Evolutionary conservation across 2,113 vertebrate genomes (phyloP).

Genomic region (Carassius carassius): DNA sequence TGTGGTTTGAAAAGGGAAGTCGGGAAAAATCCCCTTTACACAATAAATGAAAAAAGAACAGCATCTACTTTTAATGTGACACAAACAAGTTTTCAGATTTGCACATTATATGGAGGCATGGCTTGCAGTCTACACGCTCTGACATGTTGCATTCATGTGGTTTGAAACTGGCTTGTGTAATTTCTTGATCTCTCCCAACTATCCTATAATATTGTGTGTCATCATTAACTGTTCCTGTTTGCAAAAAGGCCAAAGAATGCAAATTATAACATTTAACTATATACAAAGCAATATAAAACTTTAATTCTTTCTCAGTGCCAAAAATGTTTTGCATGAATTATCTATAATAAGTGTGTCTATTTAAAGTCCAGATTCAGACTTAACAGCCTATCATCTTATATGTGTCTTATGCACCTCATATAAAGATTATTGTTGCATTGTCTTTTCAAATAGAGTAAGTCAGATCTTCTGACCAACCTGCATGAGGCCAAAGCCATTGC

Average conservation of each 20-base stretch:
- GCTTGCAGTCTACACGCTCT: background rate
- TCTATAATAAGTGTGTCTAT: too few relatives aligned
- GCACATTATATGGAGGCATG: background rate
- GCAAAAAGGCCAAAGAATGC: background rate
- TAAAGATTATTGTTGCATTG: too few relatives aligned
- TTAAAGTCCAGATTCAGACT: too few relatives aligned
- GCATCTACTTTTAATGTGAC: background rate
- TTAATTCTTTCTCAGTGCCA: background rate
- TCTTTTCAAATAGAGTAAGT: background rate
- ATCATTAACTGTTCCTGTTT: background rate
- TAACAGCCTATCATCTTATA: too few relatives aligned
- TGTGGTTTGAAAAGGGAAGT: background rate
- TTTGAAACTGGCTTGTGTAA: background rate
- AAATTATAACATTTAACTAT: too few relatives aligned
- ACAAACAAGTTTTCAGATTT: background rate
- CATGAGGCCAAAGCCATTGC: constrained; percentile 70
- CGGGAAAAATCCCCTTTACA: background rate
- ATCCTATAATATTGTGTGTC: background rate
- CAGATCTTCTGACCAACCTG: constrained; percentile 68
- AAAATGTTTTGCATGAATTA: too few relatives aligned
- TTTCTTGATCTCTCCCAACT: background rate
- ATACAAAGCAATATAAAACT: background rate
- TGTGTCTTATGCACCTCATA: too few relatives aligned
- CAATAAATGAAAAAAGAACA: background rate
- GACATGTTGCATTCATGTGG: background rate